phyloP scores from a whole-genome alignment of 2,888 invertebrate genomes.

The Lysandra bellargus region DNA sequence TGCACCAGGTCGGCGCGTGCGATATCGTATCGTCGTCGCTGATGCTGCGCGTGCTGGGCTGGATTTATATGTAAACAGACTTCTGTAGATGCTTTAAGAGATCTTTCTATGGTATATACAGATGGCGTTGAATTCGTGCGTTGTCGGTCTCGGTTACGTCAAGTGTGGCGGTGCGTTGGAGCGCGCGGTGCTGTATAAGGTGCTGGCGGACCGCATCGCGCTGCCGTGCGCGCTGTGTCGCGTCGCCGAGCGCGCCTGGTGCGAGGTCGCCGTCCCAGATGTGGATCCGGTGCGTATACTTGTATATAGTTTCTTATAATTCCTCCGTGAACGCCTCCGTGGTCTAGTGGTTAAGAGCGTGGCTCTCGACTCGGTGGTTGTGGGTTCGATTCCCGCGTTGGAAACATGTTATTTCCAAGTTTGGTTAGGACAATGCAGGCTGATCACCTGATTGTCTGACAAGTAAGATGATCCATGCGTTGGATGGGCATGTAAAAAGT shows the following conservation, averaged over 20 bases:
- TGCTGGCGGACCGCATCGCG: constrained; percentile 82
- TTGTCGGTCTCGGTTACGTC: constrained; percentile 81
- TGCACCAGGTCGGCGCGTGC: constrained; percentile 56
- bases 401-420: too few relatives aligned
- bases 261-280: constrained; percentile 75
- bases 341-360: too few relatives aligned
- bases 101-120: constrained; percentile 39
- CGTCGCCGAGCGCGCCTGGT: constrained; percentile 68
- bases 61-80: too few relatives aligned
- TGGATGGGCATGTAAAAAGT: too few relatives aligned
- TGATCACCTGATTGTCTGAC: too few relatives aligned
- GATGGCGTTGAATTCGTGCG: constrained; percentile 59
- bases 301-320: too few relatives aligned
- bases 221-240: constrained; percentile 82
- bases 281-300: constrained; percentile 50
- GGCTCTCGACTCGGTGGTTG: too few relatives aligned
- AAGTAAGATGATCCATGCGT: too few relatives aligned
- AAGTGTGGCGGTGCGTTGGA: constrained; percentile 82
- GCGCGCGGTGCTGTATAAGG: constrained; percentile 83
- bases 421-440: too few relatives aligned
- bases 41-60: constrained; percentile 62
- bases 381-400: too few relatives aligned
- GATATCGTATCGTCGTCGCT: constrained; percentile 60
- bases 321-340: too few relatives aligned
- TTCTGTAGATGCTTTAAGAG: too few relatives aligned